Base-by-base conservation (phyloP, 2,113 vertebrate species). In the Pseudorasbora parva region DNA sequence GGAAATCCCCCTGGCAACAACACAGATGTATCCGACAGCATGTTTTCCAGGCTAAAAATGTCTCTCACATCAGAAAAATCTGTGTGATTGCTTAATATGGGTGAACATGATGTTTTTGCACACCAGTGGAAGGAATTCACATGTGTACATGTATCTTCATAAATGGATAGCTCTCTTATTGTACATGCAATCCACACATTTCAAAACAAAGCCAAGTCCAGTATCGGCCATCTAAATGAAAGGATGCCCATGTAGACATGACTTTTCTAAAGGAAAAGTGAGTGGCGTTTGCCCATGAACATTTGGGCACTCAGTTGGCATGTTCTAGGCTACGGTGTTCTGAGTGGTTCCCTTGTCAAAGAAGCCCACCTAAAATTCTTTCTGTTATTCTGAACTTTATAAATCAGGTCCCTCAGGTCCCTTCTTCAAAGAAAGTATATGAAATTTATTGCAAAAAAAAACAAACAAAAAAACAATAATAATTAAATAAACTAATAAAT, bases 1-100 rank as follows among this genome's bases (percentile, higher is more conserved):
- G 33, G 82, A 57, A 82, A 75, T 77, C 79, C n/a, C 54, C 54
- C 54, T 43, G 54, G 56, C 54, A 37, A 77, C 75, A 77, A 54
- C 25, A 76, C 71, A 69, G 19, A 76, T 10, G 12, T 27, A 77
- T 62, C 60, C 43, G 47, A 45, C 14, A 21, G 54, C n/a, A 30
- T 25, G 49, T 85, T n/a, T 81, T 72, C 37, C n/a, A 41, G 21
- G 41, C 68, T 45, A 68, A 68, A 68, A 68, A 37, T 21, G 37
- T 41, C 21, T 41, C 37, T 45, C 1, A 33, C 21, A 0, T 64
- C 30, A 57, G 1, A 19, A 14, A 73, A 59, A 41, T 43, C 43
- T 8, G 8, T 30, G 27, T n/a, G 9, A n/a, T 57, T 76, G 51
- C 30, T 56, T 5, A 76, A 37, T 23, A 30, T 57, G 56, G 49